These are phyloP conservation scores for Palythoa grandiflora DNA, from an alignment of 92 coral and sea anemone species.

Conservation along the genomic window DNA sequence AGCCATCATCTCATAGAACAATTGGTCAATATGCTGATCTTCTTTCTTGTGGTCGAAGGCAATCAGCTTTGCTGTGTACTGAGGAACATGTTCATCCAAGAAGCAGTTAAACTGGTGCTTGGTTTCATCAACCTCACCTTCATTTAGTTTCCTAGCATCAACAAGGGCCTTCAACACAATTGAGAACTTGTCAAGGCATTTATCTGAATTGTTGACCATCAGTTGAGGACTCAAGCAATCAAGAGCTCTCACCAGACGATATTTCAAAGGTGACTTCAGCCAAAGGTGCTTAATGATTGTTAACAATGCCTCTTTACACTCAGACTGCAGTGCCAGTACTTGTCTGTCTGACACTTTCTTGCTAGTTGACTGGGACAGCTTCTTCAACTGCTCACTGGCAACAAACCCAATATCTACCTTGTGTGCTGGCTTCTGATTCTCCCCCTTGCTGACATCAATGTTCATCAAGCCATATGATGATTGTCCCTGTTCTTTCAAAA, in stretches of 20 bases:
- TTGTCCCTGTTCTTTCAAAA: constrained; percentile 38
- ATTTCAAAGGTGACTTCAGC: too few species aligned
- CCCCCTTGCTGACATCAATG: constrained; percentile 3
- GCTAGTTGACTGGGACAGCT: too few species aligned
- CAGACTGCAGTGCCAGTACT: too few species aligned
- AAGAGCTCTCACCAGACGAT: not conserved
- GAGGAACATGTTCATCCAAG: not conserved
- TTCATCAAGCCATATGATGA: constrained; percentile 19
- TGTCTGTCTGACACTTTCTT: too few species aligned
- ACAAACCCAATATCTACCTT: too few species aligned
- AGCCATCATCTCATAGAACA: constrained; percentile 39
- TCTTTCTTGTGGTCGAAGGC: constrained; percentile 28
- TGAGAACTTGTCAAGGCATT: constrained; percentile 12
- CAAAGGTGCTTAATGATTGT: too few species aligned
- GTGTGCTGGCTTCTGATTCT: constrained; percentile 32
- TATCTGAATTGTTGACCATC: constrained; percentile 28
- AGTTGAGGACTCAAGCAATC: constrained; percentile 31
- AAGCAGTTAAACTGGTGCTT: constrained; percentile 28
- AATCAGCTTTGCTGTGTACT: constrained; percentile 11
- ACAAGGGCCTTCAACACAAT: constrained; percentile 23
- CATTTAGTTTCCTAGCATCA: constrained; percentile 33
- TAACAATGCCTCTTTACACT: too few species aligned
- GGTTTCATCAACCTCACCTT: constrained; percentile 24
- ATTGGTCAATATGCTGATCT: constrained; percentile 37
- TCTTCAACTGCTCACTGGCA: too few species aligned